phyloP scores from a whole-genome alignment of 2,888 invertebrate genomes.

The Magallana nippona region DNA sequence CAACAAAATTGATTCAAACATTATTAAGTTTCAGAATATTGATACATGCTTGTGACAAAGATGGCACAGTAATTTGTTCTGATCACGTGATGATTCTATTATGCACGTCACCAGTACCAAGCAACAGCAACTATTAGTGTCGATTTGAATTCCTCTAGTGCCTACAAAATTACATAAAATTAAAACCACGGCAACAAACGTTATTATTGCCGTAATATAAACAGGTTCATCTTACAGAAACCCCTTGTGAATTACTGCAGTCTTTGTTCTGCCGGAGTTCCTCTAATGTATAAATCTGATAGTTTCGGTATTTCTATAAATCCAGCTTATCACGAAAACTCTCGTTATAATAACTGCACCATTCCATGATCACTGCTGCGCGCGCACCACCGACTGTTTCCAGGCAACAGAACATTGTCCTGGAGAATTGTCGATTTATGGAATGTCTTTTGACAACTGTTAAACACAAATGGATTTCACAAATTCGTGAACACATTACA shows the following conservation, averaged over 20 bases:
- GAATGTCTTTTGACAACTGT: constrained; percentile 5
- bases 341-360: neutral
- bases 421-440: neutral
- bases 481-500: constrained; percentile 23
- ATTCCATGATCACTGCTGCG: neutral
- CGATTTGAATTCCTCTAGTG: no score
- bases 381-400: neutral
- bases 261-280: neutral
- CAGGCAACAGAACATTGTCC: neutral
- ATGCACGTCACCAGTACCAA: no score
- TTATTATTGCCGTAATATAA: neutral
- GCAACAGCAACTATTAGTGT: no score
- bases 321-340: neutral
- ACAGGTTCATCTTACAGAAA: neutral
- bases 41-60: no score
- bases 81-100: no score
- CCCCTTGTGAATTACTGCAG: neutral
- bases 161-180: no score
- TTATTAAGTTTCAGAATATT: no score
- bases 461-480: constrained; percentile 29
- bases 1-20: no score
- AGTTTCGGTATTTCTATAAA: neutral
- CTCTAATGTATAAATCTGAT: neutral
- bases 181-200: no score
- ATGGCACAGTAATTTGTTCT: no score